Conservation (phyloP, 2,797 vertebrate species). For the Pangasius krempfi region DNA sequence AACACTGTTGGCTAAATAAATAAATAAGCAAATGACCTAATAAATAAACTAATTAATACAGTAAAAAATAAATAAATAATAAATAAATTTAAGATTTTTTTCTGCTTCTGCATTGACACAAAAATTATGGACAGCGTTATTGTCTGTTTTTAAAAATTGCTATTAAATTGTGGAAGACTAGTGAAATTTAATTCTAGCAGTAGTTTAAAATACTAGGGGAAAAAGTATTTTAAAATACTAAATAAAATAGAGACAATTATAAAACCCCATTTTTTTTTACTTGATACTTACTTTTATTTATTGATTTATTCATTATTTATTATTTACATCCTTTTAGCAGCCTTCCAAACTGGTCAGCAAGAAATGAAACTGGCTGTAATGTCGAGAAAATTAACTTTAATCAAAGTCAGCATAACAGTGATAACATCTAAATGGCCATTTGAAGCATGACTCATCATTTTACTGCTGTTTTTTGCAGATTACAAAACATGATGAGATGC, state of each 20-base stretch:
- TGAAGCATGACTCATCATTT: conserved; percentile 9
- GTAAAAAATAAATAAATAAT: background rate
- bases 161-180: background rate
- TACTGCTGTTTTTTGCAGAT: background rate
- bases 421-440: background rate
- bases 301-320: background rate
- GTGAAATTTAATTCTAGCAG: too few relatives aligned
- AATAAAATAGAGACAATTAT: background rate
- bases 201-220: too few relatives aligned
- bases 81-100: background rate
- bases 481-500: background rate
- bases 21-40: background rate
- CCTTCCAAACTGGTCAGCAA: background rate
- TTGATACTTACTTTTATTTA: background rate
- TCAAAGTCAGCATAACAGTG: background rate
- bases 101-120: background rate
- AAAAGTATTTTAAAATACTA: background rate
- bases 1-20: background rate
- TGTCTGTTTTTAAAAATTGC: background rate
- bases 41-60: background rate
- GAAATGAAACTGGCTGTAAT: background rate
- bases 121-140: background rate
- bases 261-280: background rate
- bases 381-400: background rate
- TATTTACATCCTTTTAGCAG: too few relatives aligned